phyloP scores from a whole-genome alignment of 2,888 invertebrate species.

The Pammene aurita region DNA sequence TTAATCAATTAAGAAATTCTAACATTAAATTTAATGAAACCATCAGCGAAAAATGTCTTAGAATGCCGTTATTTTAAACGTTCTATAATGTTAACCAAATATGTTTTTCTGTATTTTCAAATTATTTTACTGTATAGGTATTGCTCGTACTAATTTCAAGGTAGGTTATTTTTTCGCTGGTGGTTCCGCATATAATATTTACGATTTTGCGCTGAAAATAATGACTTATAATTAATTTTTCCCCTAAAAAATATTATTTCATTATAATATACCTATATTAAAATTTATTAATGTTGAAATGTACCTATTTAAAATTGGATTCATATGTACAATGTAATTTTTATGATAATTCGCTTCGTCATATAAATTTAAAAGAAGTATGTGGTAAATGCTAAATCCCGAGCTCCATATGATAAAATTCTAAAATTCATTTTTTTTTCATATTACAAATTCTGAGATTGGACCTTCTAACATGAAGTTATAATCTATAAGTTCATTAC shows the following conservation, averaged over 20 bases:
- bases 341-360: constrained; percentile 24
- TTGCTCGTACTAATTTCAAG: background rate
- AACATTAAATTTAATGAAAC: background rate
- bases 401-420: too few relatives aligned
- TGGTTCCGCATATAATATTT: background rate
- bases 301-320: constrained; percentile 12
- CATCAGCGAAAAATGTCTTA: constrained; percentile 6
- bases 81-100: too few relatives aligned
- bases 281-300: constrained; percentile 5
- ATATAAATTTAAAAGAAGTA: constrained; percentile 3
- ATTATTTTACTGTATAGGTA: background rate
- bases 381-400: background rate
- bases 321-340: constrained; percentile 26
- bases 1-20: background rate
- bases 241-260: constrained; percentile 35
- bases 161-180: background rate
- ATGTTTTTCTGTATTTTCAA: background rate
- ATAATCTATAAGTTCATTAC: background rate
- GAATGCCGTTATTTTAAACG: background rate
- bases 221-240: constrained; percentile 22
- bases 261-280: constrained; percentile 16
- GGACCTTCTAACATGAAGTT: background rate
- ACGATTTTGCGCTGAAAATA: constrained; percentile 23
- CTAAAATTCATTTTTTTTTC: background rate
- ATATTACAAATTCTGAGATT: background rate